These are phyloP conservation scores for Metellina segmentata DNA, from an alignment of 2,888 invertebrate species.

Conservation along the genomic window DNA sequence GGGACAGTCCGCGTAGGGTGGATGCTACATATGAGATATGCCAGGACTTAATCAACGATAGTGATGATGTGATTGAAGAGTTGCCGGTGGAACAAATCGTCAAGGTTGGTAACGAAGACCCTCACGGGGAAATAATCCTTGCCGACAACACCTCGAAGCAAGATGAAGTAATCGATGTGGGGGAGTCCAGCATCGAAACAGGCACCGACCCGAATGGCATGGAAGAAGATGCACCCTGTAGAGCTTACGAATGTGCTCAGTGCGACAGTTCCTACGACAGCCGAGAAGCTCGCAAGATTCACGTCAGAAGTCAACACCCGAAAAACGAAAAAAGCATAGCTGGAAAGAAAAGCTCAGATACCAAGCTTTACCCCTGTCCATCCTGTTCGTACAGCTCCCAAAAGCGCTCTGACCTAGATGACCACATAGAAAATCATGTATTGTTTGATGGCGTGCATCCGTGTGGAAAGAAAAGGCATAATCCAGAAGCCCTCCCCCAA, in stretches of 20 bases:
- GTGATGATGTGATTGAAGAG: constrained; percentile 71
- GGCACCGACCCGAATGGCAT: constrained; percentile 76
- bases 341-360: constrained; percentile 24
- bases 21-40: too few species aligned
- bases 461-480: constrained; percentile 82
- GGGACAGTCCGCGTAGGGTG: constrained; percentile 76
- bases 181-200: constrained; percentile 78
- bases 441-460: constrained; percentile 81
- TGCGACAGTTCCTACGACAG: constrained; percentile 82
- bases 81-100: constrained; percentile 77
- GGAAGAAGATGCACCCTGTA: background rate
- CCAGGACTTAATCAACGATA: constrained; percentile 75
- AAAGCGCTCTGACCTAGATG: constrained; percentile 82
- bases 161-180: constrained; percentile 43
- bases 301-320: constrained; percentile 81
- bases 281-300: constrained; percentile 82
- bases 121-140: constrained; percentile 78
- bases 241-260: constrained; percentile 82
- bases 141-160: constrained; percentile 78
- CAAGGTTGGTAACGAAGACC: constrained; percentile 75
- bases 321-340: constrained; percentile 37
- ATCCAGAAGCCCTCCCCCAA: constrained; percentile 81
- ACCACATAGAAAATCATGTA: constrained; percentile 82
- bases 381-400: constrained; percentile 80
- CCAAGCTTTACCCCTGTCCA: constrained; percentile 80